Base-by-base conservation (phyloP, 2,113 vertebrate species). In the Caretta caretta region DNA sequence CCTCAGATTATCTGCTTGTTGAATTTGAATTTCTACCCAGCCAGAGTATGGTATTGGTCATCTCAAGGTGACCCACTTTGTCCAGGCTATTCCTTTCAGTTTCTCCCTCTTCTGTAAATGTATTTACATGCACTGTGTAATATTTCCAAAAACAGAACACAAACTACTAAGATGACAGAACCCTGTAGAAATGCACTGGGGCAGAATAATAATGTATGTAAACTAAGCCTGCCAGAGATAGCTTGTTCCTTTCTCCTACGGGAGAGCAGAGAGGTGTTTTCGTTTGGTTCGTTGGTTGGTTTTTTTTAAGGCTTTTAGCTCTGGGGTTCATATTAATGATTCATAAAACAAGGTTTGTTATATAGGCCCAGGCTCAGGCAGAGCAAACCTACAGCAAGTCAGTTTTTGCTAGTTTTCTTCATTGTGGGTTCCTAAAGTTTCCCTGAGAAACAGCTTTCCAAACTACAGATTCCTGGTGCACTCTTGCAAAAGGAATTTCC, bases 261-360 rank as follows among this genome's bases (percentile, higher is more conserved):
- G 5, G 38, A 79, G 51, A 94, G 54, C 0, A 1, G 22, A 62
- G 56, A 92, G 48, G 50, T 97, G 92, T 94, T 54, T 54, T 7
- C 20, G 53, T 8, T 3, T 22, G 42, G 42, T 29, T 92, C 5
- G 42, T 42, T 42, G 42, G 42, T 42, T 42, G 50, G 13, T 29
- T 92, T 88, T 93, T 92, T 88, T 84, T 88, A 91, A 95, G 62
- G 35, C 91, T 96, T 20, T 79, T 92, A 80, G 48, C 54, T 97
- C 92, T 83, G 57, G 27, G 27, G 57, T 31, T 31, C 94, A 35
- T 50, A 81, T 97, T 94, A 91, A 93, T 91, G 95, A 97, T 97
- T 93, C 84, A 96, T 83, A 54, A 9, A 49, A 25, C 53, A 54
- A 17, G 0, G 75, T 80, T 57, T 76, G 91, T 93, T 87, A 31